Evolutionary conservation across 2,113 vertebrate species (phyloP).

Genomic region (Macroglossus sobrinus): DNA sequence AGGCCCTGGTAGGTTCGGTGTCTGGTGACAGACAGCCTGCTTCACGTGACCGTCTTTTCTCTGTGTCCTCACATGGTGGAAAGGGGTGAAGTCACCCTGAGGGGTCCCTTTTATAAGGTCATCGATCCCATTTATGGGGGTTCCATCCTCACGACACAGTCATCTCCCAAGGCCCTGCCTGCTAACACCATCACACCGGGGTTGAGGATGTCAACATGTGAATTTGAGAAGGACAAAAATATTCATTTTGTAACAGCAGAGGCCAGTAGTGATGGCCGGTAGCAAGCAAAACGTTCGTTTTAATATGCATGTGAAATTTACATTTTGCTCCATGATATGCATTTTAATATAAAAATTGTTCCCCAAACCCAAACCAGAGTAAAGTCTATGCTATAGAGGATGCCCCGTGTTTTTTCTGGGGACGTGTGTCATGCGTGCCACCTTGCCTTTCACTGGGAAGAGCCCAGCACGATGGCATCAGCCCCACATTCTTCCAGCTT

Average conservation of each 20-base stretch:
- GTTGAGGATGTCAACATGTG: not conserved
- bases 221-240: not conserved
- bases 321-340: not conserved
- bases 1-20: not conserved
- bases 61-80: not conserved
- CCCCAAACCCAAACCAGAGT: not conserved
- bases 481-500: not conserved
- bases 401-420: not conserved
- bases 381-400: not conserved
- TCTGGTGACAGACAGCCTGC: not conserved
- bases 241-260: not conserved
- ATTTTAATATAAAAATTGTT: not conserved
- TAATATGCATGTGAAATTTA: not conserved
- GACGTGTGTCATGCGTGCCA: fast-evolving
- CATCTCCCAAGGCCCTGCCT: too few species aligned
- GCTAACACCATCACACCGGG: not conserved
- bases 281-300: not conserved
- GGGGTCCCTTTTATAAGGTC: too few species aligned
- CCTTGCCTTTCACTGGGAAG: fast-evolving
- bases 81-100: not conserved
- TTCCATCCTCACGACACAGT: too few species aligned
- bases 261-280: not conserved
- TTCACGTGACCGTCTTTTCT: not conserved
- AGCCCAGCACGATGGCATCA: not conserved
- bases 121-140: too few species aligned